Evolutionary conservation across 2,113 vertebrate genomes (phyloP), one percentile per base, ranked within the genome.

Genomic region (Anser cygnoides): DNA sequence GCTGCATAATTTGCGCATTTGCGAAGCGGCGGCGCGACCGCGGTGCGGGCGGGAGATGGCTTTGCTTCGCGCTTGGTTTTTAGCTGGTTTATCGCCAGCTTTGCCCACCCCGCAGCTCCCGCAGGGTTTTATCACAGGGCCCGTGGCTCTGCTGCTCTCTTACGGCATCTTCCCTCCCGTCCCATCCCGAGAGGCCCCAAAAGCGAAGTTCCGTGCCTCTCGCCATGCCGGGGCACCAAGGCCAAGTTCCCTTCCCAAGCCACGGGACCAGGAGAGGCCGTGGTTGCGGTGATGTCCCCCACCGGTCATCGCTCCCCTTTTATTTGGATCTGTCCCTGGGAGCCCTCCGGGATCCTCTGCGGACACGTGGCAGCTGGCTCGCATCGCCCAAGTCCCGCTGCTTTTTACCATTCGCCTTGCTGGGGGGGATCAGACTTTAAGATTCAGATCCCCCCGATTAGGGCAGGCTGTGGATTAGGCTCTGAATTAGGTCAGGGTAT

Each of bases 1-100:
- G 96, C 96, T 79, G 88, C 88, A 73, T 96, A 92, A 96, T 95
- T 92, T 49, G 90, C 83, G 33, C 95, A 19, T 93, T 92, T 52
- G 94, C 67, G 89, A 55, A 54, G 87, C 55, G 16, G 89, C 22
- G 11, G 63, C 87, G 2, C 90, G 78, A 87, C 21, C 35, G 13
- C 11, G 33, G 2, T 67, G 82, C 71, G 68, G 86, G 68, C 67
- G 50, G 90, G 63, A 83, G 78, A 66, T 18, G 50, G 63, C 67
- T 9, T 91, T 59, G 3, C 87, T 55, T 67, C 94, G 57, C 57
- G 0, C 65, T 88, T 10, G 14, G 49, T 13, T 72, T 11, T 4
- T 0, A 43, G 77, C 59, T 4, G 8, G 15, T 26, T 66, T 23
- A 37, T n/a, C 6, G 23, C 68, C 31, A 26, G 3, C 41, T 77